Evolutionary conservation across 2,888 invertebrate species (phyloP).

Genomic region (Leistus spinibarbis): DNA sequence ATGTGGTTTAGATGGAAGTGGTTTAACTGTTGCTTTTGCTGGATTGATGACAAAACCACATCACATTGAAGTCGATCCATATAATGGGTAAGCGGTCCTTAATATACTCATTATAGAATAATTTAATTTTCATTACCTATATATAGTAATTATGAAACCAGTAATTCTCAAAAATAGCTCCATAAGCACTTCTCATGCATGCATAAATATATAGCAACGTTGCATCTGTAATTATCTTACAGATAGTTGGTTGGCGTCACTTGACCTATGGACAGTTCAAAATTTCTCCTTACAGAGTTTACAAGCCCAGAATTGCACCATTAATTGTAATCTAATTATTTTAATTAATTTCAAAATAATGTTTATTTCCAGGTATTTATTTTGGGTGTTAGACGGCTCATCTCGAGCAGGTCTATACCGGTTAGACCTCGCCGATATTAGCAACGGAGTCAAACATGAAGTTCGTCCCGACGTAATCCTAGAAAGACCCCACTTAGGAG

Average conservation of each 20-base stretch:
- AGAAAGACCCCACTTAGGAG: constrained; percentile 71
- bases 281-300: no score
- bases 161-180: no score
- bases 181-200: no score
- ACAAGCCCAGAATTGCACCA: no score
- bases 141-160: no score
- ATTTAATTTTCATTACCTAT: no score
- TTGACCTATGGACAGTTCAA: no score
- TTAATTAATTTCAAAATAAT: no score
- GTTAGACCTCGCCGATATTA: constrained; percentile 76
- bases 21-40: constrained; percentile 71
- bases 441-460: constrained; percentile 75
- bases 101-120: not conserved
- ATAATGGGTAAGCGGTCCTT: constrained; percentile 72
- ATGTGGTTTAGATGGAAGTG: constrained; percentile 75
- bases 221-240: no score
- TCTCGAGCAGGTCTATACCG: constrained; percentile 73
- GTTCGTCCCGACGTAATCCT: constrained; percentile 69
- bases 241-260: no score
- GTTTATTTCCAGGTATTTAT: constrained; percentile 71
- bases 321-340: no score
- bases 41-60: constrained; percentile 73
- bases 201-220: no score
- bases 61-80: constrained; percentile 89
- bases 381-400: constrained; percentile 71